Base-by-base conservation (phyloP, 1,140 invertebrate species). In the Heliconius eleuchia region DNA sequence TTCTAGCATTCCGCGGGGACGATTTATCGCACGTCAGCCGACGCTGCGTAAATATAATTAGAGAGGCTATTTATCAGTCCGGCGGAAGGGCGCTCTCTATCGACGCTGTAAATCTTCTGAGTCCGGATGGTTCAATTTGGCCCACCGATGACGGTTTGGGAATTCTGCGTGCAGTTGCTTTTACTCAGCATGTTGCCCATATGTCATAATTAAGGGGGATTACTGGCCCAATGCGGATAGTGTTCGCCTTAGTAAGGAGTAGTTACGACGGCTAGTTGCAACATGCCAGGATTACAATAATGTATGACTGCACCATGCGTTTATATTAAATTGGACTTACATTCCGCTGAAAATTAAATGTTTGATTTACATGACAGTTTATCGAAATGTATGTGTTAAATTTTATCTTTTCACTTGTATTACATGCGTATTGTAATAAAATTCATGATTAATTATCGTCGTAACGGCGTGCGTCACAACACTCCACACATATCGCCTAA, bases 21-120 rank as follows among this genome's bases (percentile, higher is more conserved):
- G 87, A 92, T 92, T 90, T 92, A 92, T 90, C 82, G 86, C 83
- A 84, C 82, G 88, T 87, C 89, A 88, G 82, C 84, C 83, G 90
- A 86, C 89, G 87, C 89, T 87, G 88, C 91, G 91, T 94, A 92
- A 94, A 94, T 93, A 92, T 94, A 93, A 94, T 94, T 93, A 94
- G 87, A 92, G 89, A 83, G 86, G 87, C 91, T 89, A 92, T 94
- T 92, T 92, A 93, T 94, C 91, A 92, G 88, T 80, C 70, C 88
- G 85, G 85, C 88, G 91, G 91, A 92, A 91, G 91, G 89, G 88
- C 90, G 87, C 88, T 82, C 82, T 85, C 83, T 91, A 91, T 92
- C 88, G 87, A 85, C 82, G 87, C 86, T 77, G 88, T 94, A 90
- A 91, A 94, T 93, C 91, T 91, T 75, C 73, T 77, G 80, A 81